Evolutionary conservation across 1,140 invertebrate species (phyloP).

Genomic region (Apolygus lucorum): DNA sequence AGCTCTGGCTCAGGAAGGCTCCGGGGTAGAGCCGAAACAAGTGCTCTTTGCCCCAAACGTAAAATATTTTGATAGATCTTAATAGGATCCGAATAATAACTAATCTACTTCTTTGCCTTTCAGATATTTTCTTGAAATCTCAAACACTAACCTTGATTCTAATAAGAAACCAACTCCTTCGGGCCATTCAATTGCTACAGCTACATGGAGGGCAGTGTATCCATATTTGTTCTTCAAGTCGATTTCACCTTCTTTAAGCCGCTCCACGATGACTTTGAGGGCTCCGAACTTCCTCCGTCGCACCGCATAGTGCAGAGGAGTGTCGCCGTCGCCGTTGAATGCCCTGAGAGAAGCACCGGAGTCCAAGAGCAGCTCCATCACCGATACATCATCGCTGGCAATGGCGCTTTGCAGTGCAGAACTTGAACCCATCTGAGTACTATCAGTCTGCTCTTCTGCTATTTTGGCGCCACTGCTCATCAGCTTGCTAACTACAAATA

Average conservation of each 20-base stretch:
- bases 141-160: too few relatives aligned
- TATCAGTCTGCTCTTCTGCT: neutral
- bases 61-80: too few relatives aligned
- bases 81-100: too few relatives aligned
- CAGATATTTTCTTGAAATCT: too few relatives aligned
- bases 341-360: conserved; percentile 37
- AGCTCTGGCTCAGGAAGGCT: too few relatives aligned
- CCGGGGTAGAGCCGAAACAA: too few relatives aligned
- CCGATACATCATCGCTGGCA: conserved; percentile 31
- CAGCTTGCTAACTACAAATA: neutral
- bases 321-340: conserved; percentile 46
- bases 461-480: neutral
- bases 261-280: neutral
- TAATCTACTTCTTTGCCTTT: too few relatives aligned
- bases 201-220: conserved; percentile 71
- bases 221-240: conserved; percentile 51
- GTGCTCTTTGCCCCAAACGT: too few relatives aligned
- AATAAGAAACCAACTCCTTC: conserved; percentile 51
- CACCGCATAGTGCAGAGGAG: conserved; percentile 52
- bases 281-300: conserved; percentile 4
- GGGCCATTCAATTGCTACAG: conserved; percentile 52
- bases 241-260: conserved; percentile 32
- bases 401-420: conserved; percentile 28
- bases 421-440: neutral
- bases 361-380: conserved; percentile 39